These are phyloP conservation scores for Climacteris rufus DNA, from an alignment of 2,113 vertebrate species.

Conservation along the genomic window DNA sequence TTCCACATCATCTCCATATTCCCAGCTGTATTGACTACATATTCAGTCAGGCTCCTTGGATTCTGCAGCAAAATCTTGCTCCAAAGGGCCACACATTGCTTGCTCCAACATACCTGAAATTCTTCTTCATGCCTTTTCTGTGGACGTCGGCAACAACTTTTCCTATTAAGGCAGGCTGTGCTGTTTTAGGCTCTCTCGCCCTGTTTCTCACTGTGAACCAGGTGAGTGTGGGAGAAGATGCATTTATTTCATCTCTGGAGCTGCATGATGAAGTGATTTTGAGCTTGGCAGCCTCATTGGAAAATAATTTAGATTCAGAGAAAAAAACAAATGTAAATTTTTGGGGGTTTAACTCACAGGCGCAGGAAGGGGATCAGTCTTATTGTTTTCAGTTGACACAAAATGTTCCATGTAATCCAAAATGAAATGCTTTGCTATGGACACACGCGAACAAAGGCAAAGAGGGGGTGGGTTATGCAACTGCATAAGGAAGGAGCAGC, in stretches of 20 bases:
- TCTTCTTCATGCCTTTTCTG: background rate
- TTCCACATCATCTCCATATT: background rate
- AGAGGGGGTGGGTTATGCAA: background rate
- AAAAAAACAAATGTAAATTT: conserved; percentile 48
- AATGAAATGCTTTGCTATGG: conserved; percentile 24
- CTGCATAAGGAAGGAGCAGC: background rate
- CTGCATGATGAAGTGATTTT: conserved; percentile 8
- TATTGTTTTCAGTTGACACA: conserved; percentile 57
- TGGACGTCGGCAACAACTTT: background rate
- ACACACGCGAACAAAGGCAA: background rate
- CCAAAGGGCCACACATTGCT: background rate
- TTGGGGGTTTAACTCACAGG: conserved; percentile 18
- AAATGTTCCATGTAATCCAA: conserved; percentile 42
- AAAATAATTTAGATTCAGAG: conserved; percentile 25
- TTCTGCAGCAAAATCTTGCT: background rate
- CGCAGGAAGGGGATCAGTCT: background rate
- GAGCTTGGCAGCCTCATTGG: conserved; percentile 31
- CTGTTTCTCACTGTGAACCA: background rate
- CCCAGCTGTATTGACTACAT: background rate
- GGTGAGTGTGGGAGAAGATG: background rate
- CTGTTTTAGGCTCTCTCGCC: background rate
- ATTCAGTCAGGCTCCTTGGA: background rate
- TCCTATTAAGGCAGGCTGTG: background rate
- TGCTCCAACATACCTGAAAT: background rate
- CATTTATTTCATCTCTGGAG: background rate